Evolutionary conservation across 2,797 vertebrate species (phyloP).

Genomic region (Australoheros facetus): DNA sequence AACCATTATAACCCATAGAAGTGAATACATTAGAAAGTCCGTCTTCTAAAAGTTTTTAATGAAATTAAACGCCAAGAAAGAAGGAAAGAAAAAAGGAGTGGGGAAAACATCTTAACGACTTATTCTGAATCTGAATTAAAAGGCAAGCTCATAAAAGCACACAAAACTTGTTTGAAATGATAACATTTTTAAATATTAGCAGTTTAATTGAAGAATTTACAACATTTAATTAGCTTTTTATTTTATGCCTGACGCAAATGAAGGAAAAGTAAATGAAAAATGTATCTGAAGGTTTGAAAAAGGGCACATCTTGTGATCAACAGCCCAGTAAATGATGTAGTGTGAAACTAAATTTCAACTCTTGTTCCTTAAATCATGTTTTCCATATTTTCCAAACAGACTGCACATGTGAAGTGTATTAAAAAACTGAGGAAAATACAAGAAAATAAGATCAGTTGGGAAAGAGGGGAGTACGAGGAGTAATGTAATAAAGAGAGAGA

Average conservation of each 20-base stretch:
- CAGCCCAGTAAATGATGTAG: neutral
- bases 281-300: neutral
- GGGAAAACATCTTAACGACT: neutral
- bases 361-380: neutral
- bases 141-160: neutral
- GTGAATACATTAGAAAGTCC: neutral
- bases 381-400: neutral
- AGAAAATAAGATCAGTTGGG: slow-evolving; percentile 49
- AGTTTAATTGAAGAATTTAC: neutral
- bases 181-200: neutral
- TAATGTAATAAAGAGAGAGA: slow-evolving; percentile 42
- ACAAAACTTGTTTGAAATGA: neutral
- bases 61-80: neutral
- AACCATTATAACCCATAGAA: neutral
- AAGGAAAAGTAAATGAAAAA: neutral
- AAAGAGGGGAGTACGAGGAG: slow-evolving; percentile 57
- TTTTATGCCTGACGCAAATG: neutral
- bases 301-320: neutral
- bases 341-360: neutral
- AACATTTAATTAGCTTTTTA: neutral
- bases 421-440: slow-evolving; percentile 3
- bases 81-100: neutral
- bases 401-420: neutral
- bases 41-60: neutral
- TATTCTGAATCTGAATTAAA: too few relatives aligned